Evolutionary conservation across 1,140 invertebrate species (phyloP), one percentile per base, ranked within the genome.

Genomic region (Eriosoma lanigerum): DNA sequence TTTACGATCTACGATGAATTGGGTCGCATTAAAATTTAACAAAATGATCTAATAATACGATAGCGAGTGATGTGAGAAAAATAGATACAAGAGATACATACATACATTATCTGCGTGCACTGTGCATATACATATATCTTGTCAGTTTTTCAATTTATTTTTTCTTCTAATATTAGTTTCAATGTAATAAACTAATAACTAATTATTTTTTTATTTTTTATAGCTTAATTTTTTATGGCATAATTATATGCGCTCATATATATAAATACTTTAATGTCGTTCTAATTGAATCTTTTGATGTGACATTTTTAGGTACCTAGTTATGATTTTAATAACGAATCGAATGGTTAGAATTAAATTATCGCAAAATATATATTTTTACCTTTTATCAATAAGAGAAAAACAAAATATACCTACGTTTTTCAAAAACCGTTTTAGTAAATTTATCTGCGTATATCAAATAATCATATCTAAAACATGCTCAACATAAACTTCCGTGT

Each of bases 201-300:
- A 64, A 29, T 64, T 38, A n/a, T 38, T 19, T 64, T 64, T n/a
- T n/a, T n/a, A n/a, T n/a, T 44, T 6, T 38, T 64, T 38, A 64
- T 38, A 19, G 62, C 9, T 44, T 38, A 38, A 38, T 64, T 38
- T 32, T 21, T 44, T 3, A 38, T 64, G 19, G 19, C 29, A 38
- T 64, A 64, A 64, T n/a, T n/a, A n/a, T n/a, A n/a, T 64, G 38
- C 29, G 32, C 6, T 64, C 24, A 21, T 64, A 64, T 32, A 10
- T 64, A 21, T 44, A 44, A 38, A 38, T 64, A 38, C 32, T 64
- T 32, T 29, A 58, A 58, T 58, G 19, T 19, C n/a, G 62, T 21
- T 64, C 38, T 38, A n/a, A 38, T 64, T 38, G 62, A 64, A 44
- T 66, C n/a, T 66, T 21, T 44, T 66, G 64, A 66, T 66, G 44